A percentile compares a stretch with the other conserved stretches of the same genome.
These are phyloP conservation scores for Albula glossodonta DNA, from an alignment of 2,113 vertebrate genomes.

Conservation along the genomic window DNA sequence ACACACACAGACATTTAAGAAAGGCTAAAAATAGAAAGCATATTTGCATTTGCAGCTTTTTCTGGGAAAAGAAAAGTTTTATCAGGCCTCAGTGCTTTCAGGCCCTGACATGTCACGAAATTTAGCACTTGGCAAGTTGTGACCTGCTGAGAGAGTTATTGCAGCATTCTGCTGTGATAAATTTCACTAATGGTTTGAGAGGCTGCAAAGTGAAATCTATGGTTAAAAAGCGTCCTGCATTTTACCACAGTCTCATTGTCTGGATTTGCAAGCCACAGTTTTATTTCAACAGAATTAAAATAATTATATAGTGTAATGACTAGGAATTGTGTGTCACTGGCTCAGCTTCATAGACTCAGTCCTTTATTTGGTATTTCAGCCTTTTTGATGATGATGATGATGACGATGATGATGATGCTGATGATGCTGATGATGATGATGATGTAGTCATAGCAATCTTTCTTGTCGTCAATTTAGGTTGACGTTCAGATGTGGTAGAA, in stretches of 20 bases:
- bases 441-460: not conserved
- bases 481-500: not conserved
- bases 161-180: conserved; percentile 65
- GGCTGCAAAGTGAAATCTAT: conserved; percentile 4
- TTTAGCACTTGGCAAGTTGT: conserved; percentile 63
- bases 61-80: conserved; percentile 39
- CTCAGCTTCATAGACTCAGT: no score
- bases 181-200: conserved; percentile 64
- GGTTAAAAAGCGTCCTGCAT: not conserved
- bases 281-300: no score
- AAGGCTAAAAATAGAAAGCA: conserved; percentile 56
- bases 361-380: no score
- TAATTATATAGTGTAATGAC: no score
- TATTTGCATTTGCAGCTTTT: conserved; percentile 39
- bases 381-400: not conserved
- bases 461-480: not conserved
- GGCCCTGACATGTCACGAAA: conserved; percentile 52
- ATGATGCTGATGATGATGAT: not conserved
- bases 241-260: not conserved
- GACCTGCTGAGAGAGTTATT: conserved; percentile 63
- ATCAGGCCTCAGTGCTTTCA: conserved; percentile 41
- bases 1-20: conserved; percentile 44
- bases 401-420: not conserved
- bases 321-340: no score
- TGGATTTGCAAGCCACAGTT: not conserved